phyloP scores from a whole-genome alignment of 2,797 vertebrate species.

The Gobionotothen gibberifrons region DNA sequence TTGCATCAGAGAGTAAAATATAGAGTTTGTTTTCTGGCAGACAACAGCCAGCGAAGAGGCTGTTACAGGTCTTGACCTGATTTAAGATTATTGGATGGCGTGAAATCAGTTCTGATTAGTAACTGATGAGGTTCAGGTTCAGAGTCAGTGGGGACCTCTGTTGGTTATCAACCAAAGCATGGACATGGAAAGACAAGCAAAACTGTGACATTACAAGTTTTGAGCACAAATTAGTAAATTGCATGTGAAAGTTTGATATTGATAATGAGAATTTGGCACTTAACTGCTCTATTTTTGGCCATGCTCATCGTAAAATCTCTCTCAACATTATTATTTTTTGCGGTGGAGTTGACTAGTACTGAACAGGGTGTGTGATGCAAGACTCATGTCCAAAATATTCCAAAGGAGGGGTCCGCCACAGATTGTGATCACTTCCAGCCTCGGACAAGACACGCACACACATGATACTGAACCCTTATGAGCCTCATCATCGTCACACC shows the following conservation, averaged over 20 bases:
- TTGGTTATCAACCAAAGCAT: constrained; percentile 37
- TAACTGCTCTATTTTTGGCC: constrained; percentile 27
- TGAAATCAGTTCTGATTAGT: constrained; percentile 37
- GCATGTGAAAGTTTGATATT: constrained; percentile 23
- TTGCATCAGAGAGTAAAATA: constrained; percentile 48
- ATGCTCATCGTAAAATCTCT: constrained; percentile 10
- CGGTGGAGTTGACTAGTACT: constrained; percentile 6
- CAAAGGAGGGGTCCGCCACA: constrained; percentile 60
- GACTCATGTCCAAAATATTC: constrained; percentile 74
- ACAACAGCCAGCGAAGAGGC: constrained; percentile 31
- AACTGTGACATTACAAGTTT: constrained; percentile 4
- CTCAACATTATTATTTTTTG: constrained; percentile 11
- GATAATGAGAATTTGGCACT: constrained; percentile 41
- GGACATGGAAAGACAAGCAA: constrained; percentile 1
- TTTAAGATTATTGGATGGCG: constrained; percentile 47
- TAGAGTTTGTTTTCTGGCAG: constrained; percentile 43
- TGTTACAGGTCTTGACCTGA: constrained; percentile 54
- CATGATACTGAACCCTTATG: constrained; percentile 41
- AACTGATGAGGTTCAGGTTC: constrained; percentile 41
- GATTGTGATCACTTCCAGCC: constrained; percentile 76
- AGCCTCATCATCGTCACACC: constrained; percentile 59
- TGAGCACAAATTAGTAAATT: constrained; percentile 30
- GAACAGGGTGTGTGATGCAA: constrained; percentile 64
- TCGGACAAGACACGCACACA: constrained; percentile 49
- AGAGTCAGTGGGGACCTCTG: constrained; percentile 40